phyloP scores from a whole-genome alignment of 2,113 vertebrate species.

The Carlito syrichta region DNA sequence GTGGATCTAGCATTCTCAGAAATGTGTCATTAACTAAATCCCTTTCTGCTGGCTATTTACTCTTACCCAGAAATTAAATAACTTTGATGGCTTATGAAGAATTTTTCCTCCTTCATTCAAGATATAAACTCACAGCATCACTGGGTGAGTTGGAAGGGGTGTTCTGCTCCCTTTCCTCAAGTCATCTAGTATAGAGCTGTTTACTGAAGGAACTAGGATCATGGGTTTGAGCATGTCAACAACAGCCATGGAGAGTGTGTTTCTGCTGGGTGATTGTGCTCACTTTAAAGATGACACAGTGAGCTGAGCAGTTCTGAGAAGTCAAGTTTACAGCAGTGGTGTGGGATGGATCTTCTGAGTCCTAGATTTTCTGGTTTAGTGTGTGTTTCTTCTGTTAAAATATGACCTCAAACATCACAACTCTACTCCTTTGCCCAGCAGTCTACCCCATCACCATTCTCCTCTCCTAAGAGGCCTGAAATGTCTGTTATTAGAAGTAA shows the following conservation, averaged over 20 bases:
- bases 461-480: neutral
- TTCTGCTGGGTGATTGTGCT: neutral
- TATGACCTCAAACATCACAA: neutral
- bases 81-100: neutral
- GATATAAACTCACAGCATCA: neutral
- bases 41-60: conserved; percentile 11
- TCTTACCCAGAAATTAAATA: conserved; percentile 13
- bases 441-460: neutral
- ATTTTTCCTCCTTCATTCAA: neutral
- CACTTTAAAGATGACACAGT: neutral
- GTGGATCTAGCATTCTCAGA: neutral
- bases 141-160: neutral
- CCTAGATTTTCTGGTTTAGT: neutral
- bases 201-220: neutral
- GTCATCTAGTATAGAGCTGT: neutral
- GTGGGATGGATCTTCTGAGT: neutral
- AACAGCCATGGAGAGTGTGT: neutral
- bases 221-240: neutral
- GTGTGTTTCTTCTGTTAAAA: neutral
- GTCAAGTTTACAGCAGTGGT: neutral
- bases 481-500: neutral
- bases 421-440: neutral
- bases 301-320: neutral
- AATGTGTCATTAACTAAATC: conserved; percentile 17
- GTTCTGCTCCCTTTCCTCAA: neutral